Conservation (phyloP, 2,888 invertebrate species). For the Trichacis sp. region DNA sequence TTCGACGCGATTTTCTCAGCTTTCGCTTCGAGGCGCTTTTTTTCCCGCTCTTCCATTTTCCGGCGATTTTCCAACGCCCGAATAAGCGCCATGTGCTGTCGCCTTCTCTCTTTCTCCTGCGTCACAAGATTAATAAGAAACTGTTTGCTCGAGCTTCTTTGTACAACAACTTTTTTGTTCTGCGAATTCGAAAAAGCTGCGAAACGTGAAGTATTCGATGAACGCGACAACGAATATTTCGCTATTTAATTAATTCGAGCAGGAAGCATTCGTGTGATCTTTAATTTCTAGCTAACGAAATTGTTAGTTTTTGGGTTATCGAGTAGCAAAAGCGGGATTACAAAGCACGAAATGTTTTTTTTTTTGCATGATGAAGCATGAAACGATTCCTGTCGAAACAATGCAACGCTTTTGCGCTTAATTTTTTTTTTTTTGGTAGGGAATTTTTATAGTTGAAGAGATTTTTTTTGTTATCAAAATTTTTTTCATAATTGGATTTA, state of each 20-base stretch:
- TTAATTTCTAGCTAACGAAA: neutral
- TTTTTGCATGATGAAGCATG: neutral
- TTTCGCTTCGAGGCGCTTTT: constrained; percentile 80
- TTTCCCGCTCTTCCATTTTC: constrained; percentile 88
- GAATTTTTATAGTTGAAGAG: no score
- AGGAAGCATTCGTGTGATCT: neutral
- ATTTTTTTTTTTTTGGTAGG: no score
- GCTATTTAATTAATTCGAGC: neutral
- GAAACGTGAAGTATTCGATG: no score
- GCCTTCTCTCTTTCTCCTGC: constrained; percentile 87
- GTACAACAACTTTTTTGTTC: neutral
- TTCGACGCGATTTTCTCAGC: constrained; percentile 88
- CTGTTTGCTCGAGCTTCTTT: neutral
- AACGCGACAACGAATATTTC: neutral
- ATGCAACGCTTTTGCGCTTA: no score
- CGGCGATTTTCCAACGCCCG: constrained; percentile 88
- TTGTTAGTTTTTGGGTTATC: neutral
- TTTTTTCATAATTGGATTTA: no score
- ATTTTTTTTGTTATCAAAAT: no score
- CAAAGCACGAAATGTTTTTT: constrained; percentile 13
- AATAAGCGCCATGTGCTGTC: constrained; percentile 91
- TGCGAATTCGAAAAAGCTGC: neutral
- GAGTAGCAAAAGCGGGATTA: constrained; percentile 19
- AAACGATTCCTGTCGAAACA: constrained; percentile 3
- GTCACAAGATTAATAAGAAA: constrained; percentile 15